phyloP scores from a whole-genome alignment of 2,888 invertebrate species.

The Melanargia galathea region DNA sequence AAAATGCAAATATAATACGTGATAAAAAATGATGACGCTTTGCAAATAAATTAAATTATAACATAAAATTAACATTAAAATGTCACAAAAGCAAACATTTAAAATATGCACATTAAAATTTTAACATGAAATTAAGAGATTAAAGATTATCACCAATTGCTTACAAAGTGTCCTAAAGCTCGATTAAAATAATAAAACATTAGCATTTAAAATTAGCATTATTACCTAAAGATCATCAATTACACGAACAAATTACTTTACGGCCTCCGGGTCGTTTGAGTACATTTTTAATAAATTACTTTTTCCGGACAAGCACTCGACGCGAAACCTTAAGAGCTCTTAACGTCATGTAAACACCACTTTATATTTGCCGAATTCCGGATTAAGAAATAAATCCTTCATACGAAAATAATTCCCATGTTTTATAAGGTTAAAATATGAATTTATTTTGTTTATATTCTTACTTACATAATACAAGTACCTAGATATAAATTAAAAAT shows the following conservation, averaged over 20 bases:
- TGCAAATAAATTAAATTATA: not conserved
- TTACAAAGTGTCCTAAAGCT: not conserved
- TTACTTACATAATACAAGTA: not conserved
- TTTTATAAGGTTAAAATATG: not conserved
- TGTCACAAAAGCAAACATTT: not conserved
- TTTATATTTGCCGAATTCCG: conserved; percentile 36
- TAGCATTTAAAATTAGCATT: conserved; percentile 13
- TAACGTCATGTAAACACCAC: conserved; percentile 55
- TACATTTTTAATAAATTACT: conserved; percentile 49
- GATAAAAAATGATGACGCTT: not conserved
- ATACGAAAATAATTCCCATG: conserved; percentile 8
- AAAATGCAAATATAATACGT: not conserved
- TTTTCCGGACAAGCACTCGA: conserved; percentile 52
- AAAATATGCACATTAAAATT: not conserved
- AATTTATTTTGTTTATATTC: not conserved
- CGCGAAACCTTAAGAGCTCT: conserved; percentile 58
- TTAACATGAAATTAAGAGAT: not conserved
- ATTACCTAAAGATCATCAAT: conserved; percentile 17
- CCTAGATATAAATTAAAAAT: no score
- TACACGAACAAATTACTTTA: conserved; percentile 19
- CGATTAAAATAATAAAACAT: not conserved
- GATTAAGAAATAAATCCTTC: conserved; percentile 15
- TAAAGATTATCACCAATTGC: not conserved
- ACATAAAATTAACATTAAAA: not conserved
- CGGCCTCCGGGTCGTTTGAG: conserved; percentile 18